Base-by-base conservation (phyloP, 1,140 invertebrate species). In the Stenopsyche tienmushanensis region DNA sequence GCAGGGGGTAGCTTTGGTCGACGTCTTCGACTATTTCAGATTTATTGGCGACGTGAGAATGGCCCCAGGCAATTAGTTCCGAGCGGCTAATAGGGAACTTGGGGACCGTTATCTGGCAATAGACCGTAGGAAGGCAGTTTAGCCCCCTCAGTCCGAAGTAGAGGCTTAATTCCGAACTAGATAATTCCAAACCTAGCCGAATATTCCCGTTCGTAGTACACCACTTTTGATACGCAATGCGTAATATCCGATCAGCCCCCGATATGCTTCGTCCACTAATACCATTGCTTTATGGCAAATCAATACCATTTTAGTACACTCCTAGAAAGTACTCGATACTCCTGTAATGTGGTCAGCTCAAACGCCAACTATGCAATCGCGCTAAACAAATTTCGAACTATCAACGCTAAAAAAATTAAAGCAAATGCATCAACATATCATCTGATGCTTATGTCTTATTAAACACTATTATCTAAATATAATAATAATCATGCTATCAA, bases 71-170 rank as follows among this genome's bases (percentile, higher is more conserved):
- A 69, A 69, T 69, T 69, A 69, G 67, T 69, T 69, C 64, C 59
- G 53, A 66, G 64, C 67, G 64, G 64, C 67, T 69, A 69, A 69
- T 69, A 69, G 67, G 64, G 64, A 69, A 69, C 67, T 66, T 66
- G 67, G 67, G 67, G 67, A 69, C 67, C 67, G 67, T 69, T 69
- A 69, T 69, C 67, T 69, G 67, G 59, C 67, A 64, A 69, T 69
- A 69, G 64, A 66, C 34, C 64, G 67, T 52, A 45, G 58, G 60
- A 65, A 66, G 64, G 67, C 67, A 69, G 67, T 69, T 69, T 69
- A 68, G 58, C 63, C 52, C 57, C 67, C 42, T 44, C n/a, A 47
- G 42, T 44, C 62, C 25, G 23, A 39, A 39, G 9, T 41, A 24
- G n/a, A 3, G 17, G 57, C 57, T 60, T 60, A 60, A 60, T 60